Percentiles rank a stretch among this genome's conserved stretches.
phyloP scores from a whole-genome alignment of 2,797 vertebrate species.

The Sphenodon punctatus region DNA sequence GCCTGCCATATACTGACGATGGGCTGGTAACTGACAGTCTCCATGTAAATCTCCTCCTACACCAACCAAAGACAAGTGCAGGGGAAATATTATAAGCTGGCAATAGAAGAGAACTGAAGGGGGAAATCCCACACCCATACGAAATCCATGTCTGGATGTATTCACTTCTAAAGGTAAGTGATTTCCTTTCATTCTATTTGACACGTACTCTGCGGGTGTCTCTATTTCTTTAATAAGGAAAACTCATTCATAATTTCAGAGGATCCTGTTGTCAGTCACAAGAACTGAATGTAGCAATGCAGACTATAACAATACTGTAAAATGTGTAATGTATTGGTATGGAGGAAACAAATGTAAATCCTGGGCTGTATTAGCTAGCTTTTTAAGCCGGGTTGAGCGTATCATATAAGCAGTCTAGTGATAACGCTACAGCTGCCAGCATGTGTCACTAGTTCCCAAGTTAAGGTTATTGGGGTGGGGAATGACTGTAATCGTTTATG shows the following conservation, averaged over 20 bases:
- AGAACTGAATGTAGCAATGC: background rate
- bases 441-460: constrained; percentile 56
- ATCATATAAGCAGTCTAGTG: too few relatives aligned
- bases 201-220: background rate
- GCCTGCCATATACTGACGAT: background rate
- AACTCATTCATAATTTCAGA: background rate
- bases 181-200: constrained; percentile 2
- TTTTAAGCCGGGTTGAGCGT: background rate
- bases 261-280: background rate
- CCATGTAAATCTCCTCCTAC: background rate
- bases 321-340: background rate
- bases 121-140: background rate
- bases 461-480: constrained; percentile 20
- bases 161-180: background rate
- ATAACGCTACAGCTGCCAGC: too few relatives aligned
- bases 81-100: background rate
- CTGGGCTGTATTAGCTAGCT: background rate
- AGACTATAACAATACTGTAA: background rate
- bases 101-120: constrained; percentile 1
- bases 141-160: constrained; percentile 1
- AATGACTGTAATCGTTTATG: too few relatives aligned
- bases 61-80: background rate
- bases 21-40: background rate
- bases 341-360: background rate
- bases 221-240: constrained; percentile 7